A percentile compares a stretch with the other conserved stretches of the same genome.
phyloP scores from a whole-genome alignment of 2,113 vertebrate species.

The Garra rufa region DNA sequence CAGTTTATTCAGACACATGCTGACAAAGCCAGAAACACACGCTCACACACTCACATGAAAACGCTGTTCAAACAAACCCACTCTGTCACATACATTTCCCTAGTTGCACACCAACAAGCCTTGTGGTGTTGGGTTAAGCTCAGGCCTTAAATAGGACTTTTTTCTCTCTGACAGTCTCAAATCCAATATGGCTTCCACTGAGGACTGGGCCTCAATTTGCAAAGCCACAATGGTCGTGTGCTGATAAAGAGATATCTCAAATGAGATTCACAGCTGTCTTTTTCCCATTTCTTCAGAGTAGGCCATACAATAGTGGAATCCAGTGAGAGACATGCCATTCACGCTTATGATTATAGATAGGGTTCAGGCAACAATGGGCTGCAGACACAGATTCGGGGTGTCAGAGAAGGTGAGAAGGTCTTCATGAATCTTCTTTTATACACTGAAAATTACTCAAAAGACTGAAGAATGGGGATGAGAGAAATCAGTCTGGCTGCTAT shows the following conservation, averaged over 20 bases:
- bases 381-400: slow-evolving; percentile 8
- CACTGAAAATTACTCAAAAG: neutral
- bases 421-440: slow-evolving; percentile 39
- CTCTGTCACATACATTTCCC: slow-evolving; percentile 36
- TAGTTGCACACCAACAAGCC: neutral
- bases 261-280: slow-evolving; percentile 54
- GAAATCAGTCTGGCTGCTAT: slow-evolving; percentile 21
- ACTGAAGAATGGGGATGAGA: slow-evolving; percentile 43
- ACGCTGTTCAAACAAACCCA: slow-evolving; percentile 27
- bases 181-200: slow-evolving; percentile 18
- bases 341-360: slow-evolving; percentile 36
- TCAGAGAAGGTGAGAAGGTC: slow-evolving; percentile 18
- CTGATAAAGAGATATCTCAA: slow-evolving; percentile 53
- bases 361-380: slow-evolving; percentile 19
- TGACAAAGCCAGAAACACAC: slow-evolving; percentile 39
- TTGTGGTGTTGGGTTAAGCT: neutral
- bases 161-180: slow-evolving; percentile 14
- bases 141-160: neutral
- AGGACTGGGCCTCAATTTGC: slow-evolving; percentile 32
- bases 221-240: slow-evolving; percentile 55
- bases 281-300: slow-evolving; percentile 45
- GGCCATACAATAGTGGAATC: slow-evolving; percentile 13
- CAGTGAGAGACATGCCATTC: slow-evolving; percentile 8
- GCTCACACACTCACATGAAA: slow-evolving; percentile 35
- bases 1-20: slow-evolving; percentile 52